Percentiles rank a stretch among this genome's conserved stretches.
Conservation (phyloP, 1,140 invertebrate species). For the Arctopsyche grandis region DNA sequence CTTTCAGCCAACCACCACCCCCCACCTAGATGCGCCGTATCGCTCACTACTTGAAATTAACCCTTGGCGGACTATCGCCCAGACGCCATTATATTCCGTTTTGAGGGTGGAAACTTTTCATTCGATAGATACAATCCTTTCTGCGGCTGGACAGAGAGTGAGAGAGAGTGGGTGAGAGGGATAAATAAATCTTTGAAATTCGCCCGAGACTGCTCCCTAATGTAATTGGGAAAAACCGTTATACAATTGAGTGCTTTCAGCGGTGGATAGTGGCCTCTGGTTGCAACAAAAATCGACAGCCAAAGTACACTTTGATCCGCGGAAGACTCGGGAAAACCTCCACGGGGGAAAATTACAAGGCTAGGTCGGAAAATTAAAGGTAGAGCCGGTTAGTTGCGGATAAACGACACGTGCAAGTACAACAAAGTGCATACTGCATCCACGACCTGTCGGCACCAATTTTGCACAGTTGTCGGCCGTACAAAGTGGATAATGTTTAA, state of each 20-base stretch:
- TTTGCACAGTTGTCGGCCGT: too few species aligned
- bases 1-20: background rate
- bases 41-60: conserved; percentile 44
- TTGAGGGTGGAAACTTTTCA: conserved; percentile 45
- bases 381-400: background rate
- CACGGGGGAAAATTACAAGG: too few species aligned
- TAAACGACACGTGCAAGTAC: too few species aligned
- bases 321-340: too few species aligned
- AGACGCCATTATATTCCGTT: conserved; percentile 47
- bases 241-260: conserved; percentile 49
- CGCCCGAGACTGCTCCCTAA: conserved; percentile 35
- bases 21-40: background rate
- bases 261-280: too few species aligned
- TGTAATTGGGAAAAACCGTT: conserved; percentile 53
- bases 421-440: too few species aligned
- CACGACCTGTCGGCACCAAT: too few species aligned
- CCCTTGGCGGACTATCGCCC: conserved; percentile 29
- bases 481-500: too few species aligned
- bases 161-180: conserved; percentile 19
- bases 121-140: conserved; percentile 54
- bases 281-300: too few species aligned
- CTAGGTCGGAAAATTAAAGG: too few species aligned
- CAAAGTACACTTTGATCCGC: too few species aligned
- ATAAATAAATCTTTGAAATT: conserved; percentile 53
- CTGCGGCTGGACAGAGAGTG: background rate